phyloP scores from a whole-genome alignment of 53 echinoderm and acorn worm species.

The Echinometra lucunter region DNA sequence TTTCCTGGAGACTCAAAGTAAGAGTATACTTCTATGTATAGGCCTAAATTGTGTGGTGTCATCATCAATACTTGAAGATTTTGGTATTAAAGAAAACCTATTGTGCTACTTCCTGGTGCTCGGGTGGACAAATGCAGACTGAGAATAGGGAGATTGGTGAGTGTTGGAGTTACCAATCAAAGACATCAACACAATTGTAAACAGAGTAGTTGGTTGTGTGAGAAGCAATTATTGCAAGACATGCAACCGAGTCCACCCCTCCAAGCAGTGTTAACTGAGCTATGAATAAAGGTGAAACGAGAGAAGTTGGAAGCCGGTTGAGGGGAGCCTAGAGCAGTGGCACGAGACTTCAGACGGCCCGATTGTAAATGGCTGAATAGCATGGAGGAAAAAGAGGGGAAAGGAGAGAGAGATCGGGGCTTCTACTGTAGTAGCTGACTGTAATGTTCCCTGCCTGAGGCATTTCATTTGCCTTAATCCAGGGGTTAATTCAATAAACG shows the following conservation, averaged over 20 bases:
- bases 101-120: background rate
- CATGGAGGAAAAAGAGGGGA: background rate
- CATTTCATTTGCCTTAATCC: constrained; percentile 67
- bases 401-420: constrained; percentile 13
- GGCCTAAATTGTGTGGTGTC: background rate
- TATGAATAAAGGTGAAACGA: constrained; percentile 31
- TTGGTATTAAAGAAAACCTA: background rate
- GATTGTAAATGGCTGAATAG: background rate
- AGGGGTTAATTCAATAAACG: constrained; percentile 77
- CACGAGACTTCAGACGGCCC: constrained; percentile 54
- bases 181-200: constrained; percentile 24
- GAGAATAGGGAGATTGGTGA: background rate
- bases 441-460: constrained; percentile 48
- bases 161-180: background rate
- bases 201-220: constrained; percentile 2
- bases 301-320: constrained; percentile 33
- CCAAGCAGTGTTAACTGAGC: constrained; percentile 7
- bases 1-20: background rate
- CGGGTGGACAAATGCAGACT: background rate
- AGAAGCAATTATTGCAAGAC: constrained; percentile 32
- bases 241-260: constrained; percentile 29
- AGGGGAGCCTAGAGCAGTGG: constrained; percentile 42
- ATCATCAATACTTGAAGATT: background rate
- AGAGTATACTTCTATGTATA: too few relatives aligned
- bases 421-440: background rate